phyloP scores from a whole-genome alignment of 1,140 invertebrate species.

The fruit fly (Drosophila melanogaster) region Release_6_plus_ISO1_MT NT_033777.3:26811001-26811500 shows the following conservation, averaged over 20 bases:
- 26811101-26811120: slow-evolving; percentile 7
- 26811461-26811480: slow-evolving; percentile 34
- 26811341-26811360: slow-evolving; percentile 76
- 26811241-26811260: slow-evolving; percentile 4
- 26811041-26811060: background rate
- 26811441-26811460: slow-evolving; percentile 44
- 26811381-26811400: slow-evolving; percentile 83
- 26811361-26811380: slow-evolving; percentile 83
- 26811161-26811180: slow-evolving; percentile 82
- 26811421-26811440: slow-evolving; percentile 54
- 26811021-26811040: too few relatives aligned
- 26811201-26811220: slow-evolving; percentile 69
- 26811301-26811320: slow-evolving; percentile 46
- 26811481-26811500: slow-evolving; percentile 48
- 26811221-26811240: slow-evolving; percentile 37
- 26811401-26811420: slow-evolving; percentile 77
- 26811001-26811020: too few relatives aligned
- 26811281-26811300: slow-evolving; percentile 16
- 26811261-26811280: slow-evolving; percentile 35
- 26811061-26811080: background rate
- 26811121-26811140: slow-evolving; percentile 39
- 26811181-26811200: slow-evolving; percentile 80
- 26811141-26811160: slow-evolving; percentile 68
- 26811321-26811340: slow-evolving; percentile 26
- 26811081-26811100: slow-evolving; percentile 13